Evolutionary conservation across 2,888 invertebrate genomes (phyloP), one percentile per base, ranked within the genome.

Genomic region (Melikaiella ostensackeni): DNA sequence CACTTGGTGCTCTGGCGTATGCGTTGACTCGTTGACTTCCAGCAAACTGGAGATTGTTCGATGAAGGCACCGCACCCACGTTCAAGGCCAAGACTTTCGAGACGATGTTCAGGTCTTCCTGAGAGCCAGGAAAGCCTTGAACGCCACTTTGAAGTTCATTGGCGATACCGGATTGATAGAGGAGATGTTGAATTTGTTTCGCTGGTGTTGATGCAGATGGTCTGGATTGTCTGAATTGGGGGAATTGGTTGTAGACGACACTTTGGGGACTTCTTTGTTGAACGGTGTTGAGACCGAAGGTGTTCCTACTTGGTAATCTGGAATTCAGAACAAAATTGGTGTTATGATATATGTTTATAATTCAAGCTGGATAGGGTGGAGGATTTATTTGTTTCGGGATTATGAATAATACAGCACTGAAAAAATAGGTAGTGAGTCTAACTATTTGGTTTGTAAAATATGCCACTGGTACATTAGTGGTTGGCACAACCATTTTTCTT

Each of bases 31-130:
- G 74, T 5, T 77, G 79, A 76, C 75, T 81, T 9, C 74, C 76
- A 19, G 78, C 74, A 19, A 80, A 88, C 21, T 87, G 87, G 6
- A 83, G 75, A 80, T 80, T 79, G 61, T 88, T 88, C 27, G 70
- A 42, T 24, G 78, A 81, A 0, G 93, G 86, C 9, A 93, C 88
- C n/a, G 95, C 92, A 70, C 95, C 95, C 86, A 96, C 96, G 91
- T 97, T 96, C 76, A 96, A 92, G 11, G 96, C 96, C 86, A 97
- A 92, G 79, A 97, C 95, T 92, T 96, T 96, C 64, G 96, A 95
- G 50, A 97, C 96, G 86, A 97, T 95, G 89, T 95, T 96, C 74
- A 97, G 92, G 91, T 97, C 96, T 89, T 96, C 96, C 77, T 94
- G 94, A 0, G 85, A 83, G 0, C 88, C 87, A 11, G 84, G 88